Conservation (phyloP, 2,888 invertebrate genomes). For the Blomia tropicalis region DNA sequence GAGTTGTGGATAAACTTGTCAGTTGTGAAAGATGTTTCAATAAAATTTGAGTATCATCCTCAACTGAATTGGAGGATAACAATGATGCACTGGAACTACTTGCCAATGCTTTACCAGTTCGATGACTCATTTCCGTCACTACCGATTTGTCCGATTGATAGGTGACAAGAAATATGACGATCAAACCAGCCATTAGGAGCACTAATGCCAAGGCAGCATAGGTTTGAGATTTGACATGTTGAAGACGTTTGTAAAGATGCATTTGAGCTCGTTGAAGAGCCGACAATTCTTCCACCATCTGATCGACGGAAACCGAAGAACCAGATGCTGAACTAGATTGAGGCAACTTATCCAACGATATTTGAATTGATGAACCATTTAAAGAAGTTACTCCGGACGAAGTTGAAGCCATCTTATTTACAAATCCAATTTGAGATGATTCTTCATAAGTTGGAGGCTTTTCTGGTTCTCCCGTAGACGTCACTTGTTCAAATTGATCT, state of each 20-base stretch:
- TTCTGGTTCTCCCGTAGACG: no score
- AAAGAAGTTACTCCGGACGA: not conserved
- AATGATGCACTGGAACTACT: not conserved
- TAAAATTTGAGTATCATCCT: not conserved
- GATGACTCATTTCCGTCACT: not conserved
- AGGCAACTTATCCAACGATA: constrained; percentile 14
- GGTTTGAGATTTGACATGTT: constrained; percentile 1
- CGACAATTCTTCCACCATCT: not conserved
- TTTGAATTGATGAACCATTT: not conserved
- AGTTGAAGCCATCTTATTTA: not conserved
- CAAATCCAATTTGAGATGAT: not conserved
- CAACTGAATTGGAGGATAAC: not conserved
- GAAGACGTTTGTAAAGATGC: constrained; percentile 2
- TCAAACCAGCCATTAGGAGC: not conserved
- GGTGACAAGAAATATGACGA: not conserved
- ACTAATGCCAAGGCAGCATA: not conserved
- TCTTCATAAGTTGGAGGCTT: constrained; percentile 11
- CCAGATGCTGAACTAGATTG: not conserved
- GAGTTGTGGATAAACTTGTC: not conserved
- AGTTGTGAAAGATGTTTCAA: not conserved
- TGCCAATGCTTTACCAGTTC: constrained; percentile 2
- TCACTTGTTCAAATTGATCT: no score
- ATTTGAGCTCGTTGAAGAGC: constrained; percentile 9
- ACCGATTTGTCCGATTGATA: not conserved
- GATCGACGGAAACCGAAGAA: not conserved